A percentile compares a stretch with the other conserved stretches of the same genome.
Evolutionary conservation across 1,140 invertebrate species (phyloP).

Genomic region (Hypothenemus hampei): DNA sequence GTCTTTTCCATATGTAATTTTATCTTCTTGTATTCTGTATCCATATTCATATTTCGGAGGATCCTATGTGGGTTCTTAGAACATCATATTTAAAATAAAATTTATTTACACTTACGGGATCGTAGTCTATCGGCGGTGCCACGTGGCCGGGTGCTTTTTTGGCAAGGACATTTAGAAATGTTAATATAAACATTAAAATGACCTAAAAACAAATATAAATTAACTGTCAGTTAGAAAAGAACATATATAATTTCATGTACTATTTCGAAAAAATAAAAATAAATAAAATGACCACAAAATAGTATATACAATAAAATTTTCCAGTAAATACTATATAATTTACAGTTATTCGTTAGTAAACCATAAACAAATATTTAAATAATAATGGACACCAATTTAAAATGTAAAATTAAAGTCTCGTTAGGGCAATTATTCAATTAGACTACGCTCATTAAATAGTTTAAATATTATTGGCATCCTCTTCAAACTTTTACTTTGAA

Average conservation of each 20-base stretch:
- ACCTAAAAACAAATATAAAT: conserved; percentile 21
- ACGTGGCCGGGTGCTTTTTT: conserved; percentile 44
- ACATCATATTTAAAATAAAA: conserved; percentile 29
- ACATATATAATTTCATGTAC: too few relatives aligned
- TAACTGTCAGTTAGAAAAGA: too few relatives aligned
- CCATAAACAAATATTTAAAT: too few relatives aligned
- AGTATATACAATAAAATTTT: too few relatives aligned
- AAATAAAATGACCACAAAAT: too few relatives aligned
- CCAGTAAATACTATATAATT: too few relatives aligned
- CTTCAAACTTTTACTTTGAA: conserved; percentile 1
- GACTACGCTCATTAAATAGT: not conserved
- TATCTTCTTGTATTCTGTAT: conserved; percentile 47
- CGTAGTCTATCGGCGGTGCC: conserved; percentile 39
- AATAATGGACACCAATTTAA: too few relatives aligned
- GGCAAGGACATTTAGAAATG: conserved; percentile 26
- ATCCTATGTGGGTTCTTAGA: conserved; percentile 41
- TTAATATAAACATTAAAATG: conserved; percentile 26
- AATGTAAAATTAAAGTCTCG: too few relatives aligned
- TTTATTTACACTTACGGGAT: conserved; percentile 46
- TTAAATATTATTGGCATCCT: not conserved
- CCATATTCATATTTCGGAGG: conserved; percentile 51
- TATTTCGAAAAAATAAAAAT: too few relatives aligned
- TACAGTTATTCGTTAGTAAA: too few relatives aligned
- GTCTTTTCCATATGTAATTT: conserved; percentile 53
- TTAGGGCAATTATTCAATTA: not conserved